Conservation (phyloP, 37 sponge, comb jelly and placozoan genomes). For the Axinella damicornis region DNA sequence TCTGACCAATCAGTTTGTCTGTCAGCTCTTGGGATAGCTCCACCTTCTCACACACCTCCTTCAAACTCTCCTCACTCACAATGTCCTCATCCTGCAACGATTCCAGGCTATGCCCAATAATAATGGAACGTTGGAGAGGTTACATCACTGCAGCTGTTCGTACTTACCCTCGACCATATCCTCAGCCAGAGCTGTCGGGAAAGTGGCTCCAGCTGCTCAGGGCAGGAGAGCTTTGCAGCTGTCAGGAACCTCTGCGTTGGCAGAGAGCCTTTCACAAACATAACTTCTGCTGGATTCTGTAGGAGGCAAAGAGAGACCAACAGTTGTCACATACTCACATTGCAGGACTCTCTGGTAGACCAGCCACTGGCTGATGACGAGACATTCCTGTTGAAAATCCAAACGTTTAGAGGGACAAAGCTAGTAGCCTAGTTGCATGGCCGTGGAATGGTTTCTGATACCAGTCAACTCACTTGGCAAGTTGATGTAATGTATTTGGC, state of each 20-base stretch:
- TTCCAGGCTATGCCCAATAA: no score
- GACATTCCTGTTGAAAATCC: no score
- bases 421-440: no score
- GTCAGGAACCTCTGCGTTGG: slow-evolving; percentile 45
- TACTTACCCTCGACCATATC: slow-evolving; percentile 64
- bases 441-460: no score
- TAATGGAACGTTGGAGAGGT: neutral
- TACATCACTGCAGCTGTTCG: neutral
- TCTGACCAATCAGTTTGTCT: slow-evolving; percentile 43
- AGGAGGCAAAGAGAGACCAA: neutral
- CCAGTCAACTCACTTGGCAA: no score
- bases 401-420: no score
- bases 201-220: slow-evolving; percentile 46
- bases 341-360: no score
- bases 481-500: no score
- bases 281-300: slow-evolving; percentile 47
- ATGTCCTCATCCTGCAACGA: slow-evolving; percentile 48
- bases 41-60: slow-evolving; percentile 29
- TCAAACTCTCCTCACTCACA: slow-evolving; percentile 40
- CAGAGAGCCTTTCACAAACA: slow-evolving; percentile 70
- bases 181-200: slow-evolving; percentile 76
- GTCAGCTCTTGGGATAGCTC: slow-evolving; percentile 25
- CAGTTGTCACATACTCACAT: no score
- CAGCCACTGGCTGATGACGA: no score
- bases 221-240: slow-evolving; percentile 43